phyloP scores from a whole-genome alignment of 2,888 invertebrate species.

The Lasius fuliginosus region DNA sequence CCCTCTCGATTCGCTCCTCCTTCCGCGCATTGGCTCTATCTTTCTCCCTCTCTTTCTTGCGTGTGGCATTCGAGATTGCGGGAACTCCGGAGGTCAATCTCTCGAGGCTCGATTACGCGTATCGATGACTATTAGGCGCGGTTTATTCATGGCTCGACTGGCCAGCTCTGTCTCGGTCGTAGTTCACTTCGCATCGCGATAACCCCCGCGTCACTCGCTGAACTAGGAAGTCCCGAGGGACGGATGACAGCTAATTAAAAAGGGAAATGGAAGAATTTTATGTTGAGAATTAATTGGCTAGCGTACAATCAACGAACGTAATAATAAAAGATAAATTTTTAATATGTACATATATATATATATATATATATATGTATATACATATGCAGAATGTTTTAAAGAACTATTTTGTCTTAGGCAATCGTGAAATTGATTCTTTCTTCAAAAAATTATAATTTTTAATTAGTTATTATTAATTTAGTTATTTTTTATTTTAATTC shows the following conservation, averaged over 20 bases:
- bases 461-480: no score
- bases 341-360: background rate
- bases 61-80: constrained; percentile 60
- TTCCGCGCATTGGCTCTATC: constrained; percentile 56
- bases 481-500: no score
- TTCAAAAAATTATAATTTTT: background rate
- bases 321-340: background rate
- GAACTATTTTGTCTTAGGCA: background rate
- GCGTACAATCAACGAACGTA: background rate
- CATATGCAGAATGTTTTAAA: background rate
- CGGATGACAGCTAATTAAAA: constrained; percentile 60
- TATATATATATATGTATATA: background rate
- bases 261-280: constrained; percentile 44
- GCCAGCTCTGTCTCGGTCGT: constrained; percentile 46
- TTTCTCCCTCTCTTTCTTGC: constrained; percentile 49
- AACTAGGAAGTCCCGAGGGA: constrained; percentile 36
- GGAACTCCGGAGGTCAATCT: constrained; percentile 49
- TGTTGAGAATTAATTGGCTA: background rate
- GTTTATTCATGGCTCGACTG: constrained; percentile 58
- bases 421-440: background rate
- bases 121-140: constrained; percentile 67
- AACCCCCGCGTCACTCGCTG: constrained; percentile 41
- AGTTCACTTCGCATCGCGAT: constrained; percentile 55
- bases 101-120: constrained; percentile 61
- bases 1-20: constrained; percentile 54